These are phyloP conservation scores for Galeopsomyia nigrocyanea DNA, from an alignment of 2,888 invertebrate genomes.

Conservation along the genomic window DNA sequence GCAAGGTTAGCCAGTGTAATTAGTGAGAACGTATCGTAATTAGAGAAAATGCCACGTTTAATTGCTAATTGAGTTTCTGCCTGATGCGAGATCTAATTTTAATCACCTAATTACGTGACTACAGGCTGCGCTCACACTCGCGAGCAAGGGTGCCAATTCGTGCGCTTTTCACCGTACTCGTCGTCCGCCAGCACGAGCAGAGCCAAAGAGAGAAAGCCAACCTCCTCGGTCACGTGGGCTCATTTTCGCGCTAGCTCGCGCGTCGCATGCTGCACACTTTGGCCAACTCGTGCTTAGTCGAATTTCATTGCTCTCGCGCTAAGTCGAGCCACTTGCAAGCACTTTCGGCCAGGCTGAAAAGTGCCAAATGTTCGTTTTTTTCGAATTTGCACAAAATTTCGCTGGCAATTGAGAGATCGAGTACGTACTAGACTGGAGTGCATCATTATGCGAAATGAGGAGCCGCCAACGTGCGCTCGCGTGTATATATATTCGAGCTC, in stretches of 20 bases:
- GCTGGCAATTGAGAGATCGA: too few relatives aligned
- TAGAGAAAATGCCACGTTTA: constrained; percentile 75
- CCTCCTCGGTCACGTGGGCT: constrained; percentile 29
- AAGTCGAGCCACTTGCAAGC: too few relatives aligned
- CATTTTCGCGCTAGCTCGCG: constrained; percentile 30
- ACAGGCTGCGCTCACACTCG: constrained; percentile 64
- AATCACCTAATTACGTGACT: constrained; percentile 74
- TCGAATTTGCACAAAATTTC: too few relatives aligned
- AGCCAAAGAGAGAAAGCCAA: not conserved
- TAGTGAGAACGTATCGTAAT: constrained; percentile 73
- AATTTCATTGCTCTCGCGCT: too few relatives aligned
- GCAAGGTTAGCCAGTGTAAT: constrained; percentile 67
- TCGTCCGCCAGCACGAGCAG: too few relatives aligned
- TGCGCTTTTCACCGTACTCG: constrained; percentile 1
- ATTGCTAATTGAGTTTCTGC: constrained; percentile 74
- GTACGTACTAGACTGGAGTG: too few relatives aligned
- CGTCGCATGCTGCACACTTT: constrained; percentile 13
- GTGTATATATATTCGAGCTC: not conserved
- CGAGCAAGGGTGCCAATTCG: constrained; percentile 34
- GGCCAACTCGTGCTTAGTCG: constrained; percentile 10
- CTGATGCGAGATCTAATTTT: constrained; percentile 74
- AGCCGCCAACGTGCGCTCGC: too few relatives aligned
- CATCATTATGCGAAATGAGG: too few relatives aligned
- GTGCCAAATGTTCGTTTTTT: too few relatives aligned
- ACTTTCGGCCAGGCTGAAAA: too few relatives aligned